Base-by-base conservation (phyloP, 2,888 invertebrate genomes). In the Thera britannica region DNA sequence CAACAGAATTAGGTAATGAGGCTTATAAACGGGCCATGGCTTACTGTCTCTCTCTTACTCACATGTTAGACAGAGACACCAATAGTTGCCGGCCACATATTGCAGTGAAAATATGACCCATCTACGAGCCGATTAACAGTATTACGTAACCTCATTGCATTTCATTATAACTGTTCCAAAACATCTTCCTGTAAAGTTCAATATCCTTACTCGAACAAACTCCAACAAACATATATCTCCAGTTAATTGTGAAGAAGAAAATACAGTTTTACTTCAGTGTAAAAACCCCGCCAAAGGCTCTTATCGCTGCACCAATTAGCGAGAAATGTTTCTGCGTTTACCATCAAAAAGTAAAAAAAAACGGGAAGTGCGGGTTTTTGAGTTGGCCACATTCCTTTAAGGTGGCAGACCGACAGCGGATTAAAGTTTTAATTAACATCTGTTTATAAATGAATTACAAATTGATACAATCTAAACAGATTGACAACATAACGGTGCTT, bases 251-350 rank as follows among this genome's bases (percentile, higher is more conserved):
- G 76, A 77, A 71, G 61, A 65, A 74, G 72, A 74, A 73, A 73
- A 72, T 68, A 72, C 68, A 68, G 66, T 69, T 71, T 67, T 61
- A 65, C 57, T 79, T 62, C 65, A 59, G 59, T 55, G 64, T 76
- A 74, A 66, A 51, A 62, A 65, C 51, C 65, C 82, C 79, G 81
- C 74, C 78, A 80, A 83, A 83, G 72, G 51, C 41, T 72, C 51
- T 82, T 81, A 84, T 84, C 81, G 72, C 63, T 67, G 58, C 36
- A 70, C 80, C 82, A 85, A 85, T 86, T 86, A 84, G 77, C 76
- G 58, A 62, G 72, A 74, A 77, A 80, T 77, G 75, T 79, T 71
- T 72, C 68, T 65, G 54, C 56, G 34, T 68, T 69, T 64, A 74
- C 61, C 51, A 51, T 55, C 49, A 67, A 75, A 72, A 68, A 63